These are phyloP conservation scores for Macrobrachium rosenbergii DNA, from an alignment of 1,140 invertebrate genomes.

Conservation along the genomic window DNA sequence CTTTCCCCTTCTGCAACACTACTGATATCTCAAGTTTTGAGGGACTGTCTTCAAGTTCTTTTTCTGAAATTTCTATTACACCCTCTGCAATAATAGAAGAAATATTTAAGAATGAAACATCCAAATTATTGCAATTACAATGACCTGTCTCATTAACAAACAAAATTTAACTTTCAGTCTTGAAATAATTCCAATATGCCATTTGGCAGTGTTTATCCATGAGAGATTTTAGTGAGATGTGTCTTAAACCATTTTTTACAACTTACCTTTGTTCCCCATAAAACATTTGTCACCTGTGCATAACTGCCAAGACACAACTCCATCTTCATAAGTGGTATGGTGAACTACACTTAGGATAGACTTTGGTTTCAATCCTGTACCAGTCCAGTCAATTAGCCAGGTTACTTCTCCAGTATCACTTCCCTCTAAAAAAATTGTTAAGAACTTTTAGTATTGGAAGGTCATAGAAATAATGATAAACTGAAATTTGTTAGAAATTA, in stretches of 20 bases:
- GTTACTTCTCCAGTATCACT: conserved; percentile 28
- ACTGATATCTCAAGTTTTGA: conserved; percentile 36
- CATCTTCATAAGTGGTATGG: conserved; percentile 39
- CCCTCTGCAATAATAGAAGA: conserved; percentile 21
- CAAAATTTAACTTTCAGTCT: background rate
- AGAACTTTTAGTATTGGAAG: too few relatives aligned
- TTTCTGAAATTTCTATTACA: conserved; percentile 6
- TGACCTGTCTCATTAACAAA: too few relatives aligned
- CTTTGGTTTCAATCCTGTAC: conserved; percentile 15
- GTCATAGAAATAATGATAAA: too few relatives aligned
- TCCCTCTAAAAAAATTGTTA: conserved; percentile 13
- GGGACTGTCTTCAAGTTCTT: background rate
- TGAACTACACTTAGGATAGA: conserved; percentile 25
- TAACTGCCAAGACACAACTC: conserved; percentile 23
- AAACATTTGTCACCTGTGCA: conserved; percentile 39
- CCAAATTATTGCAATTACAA: background rate
- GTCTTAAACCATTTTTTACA: background rate
- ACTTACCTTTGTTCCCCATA: conserved; percentile 29
- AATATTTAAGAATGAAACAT: background rate
- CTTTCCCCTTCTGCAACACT: conserved; percentile 17
- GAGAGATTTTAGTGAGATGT: background rate
- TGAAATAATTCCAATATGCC: background rate
- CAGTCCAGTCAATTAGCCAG: conserved; percentile 41
- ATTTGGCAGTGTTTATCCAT: background rate
- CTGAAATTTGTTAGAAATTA: too few relatives aligned